Evolutionary conservation across 1,140 invertebrate genomes (phyloP), one percentile per base, ranked within the genome.

Genomic region (Drosophila nebulosa): DNA sequence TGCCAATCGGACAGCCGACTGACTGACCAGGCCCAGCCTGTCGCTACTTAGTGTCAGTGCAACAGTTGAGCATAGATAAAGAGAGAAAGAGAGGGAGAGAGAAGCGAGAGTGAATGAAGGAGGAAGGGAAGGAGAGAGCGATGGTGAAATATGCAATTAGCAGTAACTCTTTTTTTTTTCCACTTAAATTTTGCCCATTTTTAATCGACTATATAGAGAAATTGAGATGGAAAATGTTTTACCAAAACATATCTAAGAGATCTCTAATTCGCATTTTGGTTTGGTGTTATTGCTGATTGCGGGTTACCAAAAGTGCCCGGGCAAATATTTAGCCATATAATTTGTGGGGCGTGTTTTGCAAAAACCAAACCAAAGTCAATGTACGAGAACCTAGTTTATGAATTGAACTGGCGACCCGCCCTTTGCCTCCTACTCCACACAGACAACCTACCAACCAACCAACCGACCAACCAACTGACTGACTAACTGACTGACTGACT

Each of bases 141-240:
- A 71, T 75, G 71, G 65, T 83, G 83, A 86, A 86, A 86, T 86
- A 88, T 86, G 83, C 83, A 86, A 86, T 86, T 83, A 84, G 77
- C 83, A 85, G 77, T 68, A 74, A 66, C 78, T 55, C 63, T 57
- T 35, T 62, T 26, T 64, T 64, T 52, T 58, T 69, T 50, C 62
- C 53, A 55, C 36, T 35, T 12, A 32, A 51, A 39, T 70, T 74
- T 70, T 78, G 60, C 66, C 36, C 53, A 62, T 50, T 64, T 73
- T 71, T 79, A 46, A 80, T 78, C 61, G 80, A 71, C 74, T 36
- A n/a, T 36, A n/a, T 76, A 36, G 80, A 76, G n/a, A 79, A 84
- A 80, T 84, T n/a, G n/a, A n/a, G 62, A 84, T 84, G 75, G 71
- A 84, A 85, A 84, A 69, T 50, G 42, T 9, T 53, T 14, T 58